Evolutionary conservation across 2,888 invertebrate genomes (phyloP), one percentile per base, ranked within the genome.

Genomic region (Epinotia bilunana): DNA sequence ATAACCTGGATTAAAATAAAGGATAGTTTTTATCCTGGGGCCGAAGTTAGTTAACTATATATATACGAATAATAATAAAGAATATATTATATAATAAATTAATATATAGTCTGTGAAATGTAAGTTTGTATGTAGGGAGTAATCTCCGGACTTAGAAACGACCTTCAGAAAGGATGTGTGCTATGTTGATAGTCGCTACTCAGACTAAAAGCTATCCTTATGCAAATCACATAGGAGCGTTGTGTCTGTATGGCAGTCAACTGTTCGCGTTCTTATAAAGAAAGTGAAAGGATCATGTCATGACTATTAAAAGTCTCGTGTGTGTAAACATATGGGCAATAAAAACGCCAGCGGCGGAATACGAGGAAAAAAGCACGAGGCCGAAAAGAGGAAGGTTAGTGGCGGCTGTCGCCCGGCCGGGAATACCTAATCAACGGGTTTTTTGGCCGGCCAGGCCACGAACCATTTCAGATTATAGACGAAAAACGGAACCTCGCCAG

Each of bases 361-460:
- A 64, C 65, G 49, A 65, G 65, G 65, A 65, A 53, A 65, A 65
- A 23, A 9, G 28, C 7, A 62, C 39, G 9, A 18, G 53, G 28
- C 28, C 65, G 12, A 58, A 67, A 68, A 39, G 20, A 68, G 39
- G 55, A 67, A 39, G 39, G 39, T 39, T 58, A 23, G 57, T 18
- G 20, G 11, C 57, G 18, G 53, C 53, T 33, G 55, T 20, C 67
- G 67, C 33, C 18, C 39, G 33, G 6, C 13, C 39, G 55, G 65
- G 67, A 67, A 67, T 67, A 12, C 55, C 33, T 55, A 55, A 67
- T 55, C 18, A 55, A 55, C 67, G 67, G 55, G 33, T 1, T 28
- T 64, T 65, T 55, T 67, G n/a, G 49, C 16, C 49, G 16, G 1
- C 6, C 6, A 5, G 7, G 23, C 9, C 23, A 23, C 9, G 23